Evolutionary conservation across 2,797 vertebrate genomes (phyloP).

Genomic region (Microctenopoma steveboyesi): DNA sequence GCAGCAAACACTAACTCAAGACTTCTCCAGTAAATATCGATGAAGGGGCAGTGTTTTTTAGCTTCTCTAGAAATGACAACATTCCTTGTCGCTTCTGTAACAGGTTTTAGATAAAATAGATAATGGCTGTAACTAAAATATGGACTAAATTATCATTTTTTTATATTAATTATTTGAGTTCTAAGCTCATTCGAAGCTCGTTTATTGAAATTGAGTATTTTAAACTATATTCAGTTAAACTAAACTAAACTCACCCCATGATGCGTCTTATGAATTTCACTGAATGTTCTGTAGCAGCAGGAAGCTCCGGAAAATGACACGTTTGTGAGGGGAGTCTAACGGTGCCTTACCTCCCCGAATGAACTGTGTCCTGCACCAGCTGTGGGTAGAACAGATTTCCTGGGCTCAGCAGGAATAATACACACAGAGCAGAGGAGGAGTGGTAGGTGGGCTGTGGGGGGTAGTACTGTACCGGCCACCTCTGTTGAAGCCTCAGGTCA

Average conservation of each 20-base stretch:
- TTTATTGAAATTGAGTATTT: too few species aligned
- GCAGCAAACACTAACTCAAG: not conserved
- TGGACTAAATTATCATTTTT: too few species aligned
- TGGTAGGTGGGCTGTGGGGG: slow-evolving; percentile 23
- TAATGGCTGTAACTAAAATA: too few species aligned
- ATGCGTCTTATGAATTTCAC: too few species aligned
- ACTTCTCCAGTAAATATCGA: not conserved
- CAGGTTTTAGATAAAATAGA: too few species aligned
- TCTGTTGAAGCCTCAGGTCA: slow-evolving; percentile 49
- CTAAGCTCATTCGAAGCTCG: too few species aligned
- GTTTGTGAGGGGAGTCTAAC: not conserved
- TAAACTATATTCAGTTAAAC: slow-evolving; percentile 16
- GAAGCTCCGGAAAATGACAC: slow-evolving; percentile 8
- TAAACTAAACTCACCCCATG: too few species aligned
- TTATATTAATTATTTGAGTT: too few species aligned
- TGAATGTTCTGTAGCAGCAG: too few species aligned
- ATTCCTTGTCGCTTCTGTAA: too few species aligned
- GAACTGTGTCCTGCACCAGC: slow-evolving; percentile 1
- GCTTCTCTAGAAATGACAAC: too few species aligned
- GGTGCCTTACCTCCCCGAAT: slow-evolving; percentile 18
- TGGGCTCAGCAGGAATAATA: slow-evolving; percentile 21
- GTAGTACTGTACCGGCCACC: slow-evolving; percentile 33
- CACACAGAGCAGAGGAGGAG: slow-evolving; percentile 11
- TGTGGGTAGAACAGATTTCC: slow-evolving; percentile 7
- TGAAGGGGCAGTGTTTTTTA: not conserved